Evolutionary conservation across 2,797 vertebrate species (phyloP), one percentile per base, ranked within the genome.

Genomic region (Odontamblyopus lacepedii): DNA sequence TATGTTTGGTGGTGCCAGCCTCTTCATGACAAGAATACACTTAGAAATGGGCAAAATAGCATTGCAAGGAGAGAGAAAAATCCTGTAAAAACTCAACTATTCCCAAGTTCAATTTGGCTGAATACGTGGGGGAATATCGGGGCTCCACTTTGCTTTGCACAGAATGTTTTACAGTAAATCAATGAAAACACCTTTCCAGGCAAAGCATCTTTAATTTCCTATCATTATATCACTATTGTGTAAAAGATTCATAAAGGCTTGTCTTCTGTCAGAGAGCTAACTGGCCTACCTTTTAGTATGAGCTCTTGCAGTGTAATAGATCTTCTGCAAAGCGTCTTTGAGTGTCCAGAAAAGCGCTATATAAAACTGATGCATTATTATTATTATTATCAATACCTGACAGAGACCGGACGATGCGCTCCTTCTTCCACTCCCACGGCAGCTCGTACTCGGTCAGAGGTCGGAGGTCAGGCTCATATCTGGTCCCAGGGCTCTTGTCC

Each of bases 361-460:
- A 23, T 23, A 23, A 23, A 23, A 23, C 23, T 23, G 23, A 23
- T 23, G 23, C 23, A 23, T 23, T 23, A 23, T 23, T 23, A 23
- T 23, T 23, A 23, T 23, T 23, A 23, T 23, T 23, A n/a, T n/a
- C n/a, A 23, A 23, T 94, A 98, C 97, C 97, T 84, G 97, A 96
- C 63, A 98, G 92, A 0, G 95, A 95, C 74, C 93, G 93, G 6
- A 95, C 94, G 0, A 97, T 95, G 69, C 96, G 96, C 73, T 97
- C 96, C 84, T 96, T 97, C 91, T 95, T 98, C 96, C 97, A 96
- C 83, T 98, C 97, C 97, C 97, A 98, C 1, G 96, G 96, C 85
- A 96, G 95, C 77, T 98, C 96, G 1, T 98, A 97, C 86, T 98
- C 97, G 0, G 92, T 87, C 0, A 93, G 89, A 0, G 96, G 96